A percentile compares a stretch with the other conserved stretches of the same genome.
These are phyloP conservation scores for Pomacea maculata DNA, from an alignment of 1,140 invertebrate genomes.

Conservation along the genomic window DNA sequence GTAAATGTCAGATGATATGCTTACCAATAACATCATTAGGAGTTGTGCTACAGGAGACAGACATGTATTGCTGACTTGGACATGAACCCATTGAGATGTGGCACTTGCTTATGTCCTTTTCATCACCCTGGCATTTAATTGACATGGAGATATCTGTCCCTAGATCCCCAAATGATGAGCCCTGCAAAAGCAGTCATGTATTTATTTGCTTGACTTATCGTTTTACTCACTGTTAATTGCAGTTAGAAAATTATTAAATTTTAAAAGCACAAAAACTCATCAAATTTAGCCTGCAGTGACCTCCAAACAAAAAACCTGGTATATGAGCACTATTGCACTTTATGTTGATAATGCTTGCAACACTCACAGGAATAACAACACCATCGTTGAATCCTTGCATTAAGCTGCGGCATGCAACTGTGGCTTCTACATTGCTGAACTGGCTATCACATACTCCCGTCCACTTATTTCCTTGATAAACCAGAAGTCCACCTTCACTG, in stretches of 20 bases:
- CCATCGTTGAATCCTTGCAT: slow-evolving; percentile 43
- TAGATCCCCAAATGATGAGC: slow-evolving; percentile 41
- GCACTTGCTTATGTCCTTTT: slow-evolving; percentile 31
- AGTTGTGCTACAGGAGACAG: slow-evolving; percentile 38
- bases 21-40: slow-evolving; percentile 35
- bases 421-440: slow-evolving; percentile 44
- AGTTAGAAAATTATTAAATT: no score
- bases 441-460: slow-evolving; percentile 50
- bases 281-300: no score
- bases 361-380: slow-evolving; percentile 33
- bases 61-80: slow-evolving; percentile 34
- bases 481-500: slow-evolving; percentile 44
- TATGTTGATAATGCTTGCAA: background rate
- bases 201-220: background rate
- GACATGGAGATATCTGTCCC: slow-evolving; percentile 24
- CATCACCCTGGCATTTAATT: slow-evolving; percentile 34
- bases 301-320: background rate
- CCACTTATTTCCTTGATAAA: slow-evolving; percentile 43
- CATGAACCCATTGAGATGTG: slow-evolving; percentile 28
- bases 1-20: background rate
- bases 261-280: no score
- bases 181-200: background rate
- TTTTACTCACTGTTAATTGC: no score
- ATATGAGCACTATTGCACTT: background rate
- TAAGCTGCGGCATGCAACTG: slow-evolving; percentile 44